These are phyloP conservation scores for Netelia melanura DNA, from an alignment of 2,888 invertebrate species.

Conservation along the genomic window DNA sequence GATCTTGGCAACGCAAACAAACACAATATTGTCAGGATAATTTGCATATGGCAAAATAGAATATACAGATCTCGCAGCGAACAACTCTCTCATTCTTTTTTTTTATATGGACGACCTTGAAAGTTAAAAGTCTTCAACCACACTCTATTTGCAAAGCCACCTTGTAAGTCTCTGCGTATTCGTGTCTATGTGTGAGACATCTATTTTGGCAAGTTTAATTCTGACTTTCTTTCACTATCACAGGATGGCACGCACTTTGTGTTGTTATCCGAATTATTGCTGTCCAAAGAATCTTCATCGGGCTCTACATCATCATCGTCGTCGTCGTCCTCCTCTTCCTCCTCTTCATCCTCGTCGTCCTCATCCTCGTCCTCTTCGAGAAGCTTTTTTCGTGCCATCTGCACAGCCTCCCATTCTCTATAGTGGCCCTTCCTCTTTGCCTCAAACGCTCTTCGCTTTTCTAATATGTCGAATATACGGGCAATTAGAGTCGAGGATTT, in stretches of 20 bases:
- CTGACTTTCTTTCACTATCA: slow-evolving; percentile 77
- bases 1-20: slow-evolving; percentile 28
- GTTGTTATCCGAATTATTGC: slow-evolving; percentile 73
- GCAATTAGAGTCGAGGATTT: slow-evolving; percentile 18
- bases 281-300: slow-evolving; percentile 69
- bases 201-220: slow-evolving; percentile 72
- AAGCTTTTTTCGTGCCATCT: slow-evolving; percentile 95
- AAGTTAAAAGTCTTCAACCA: slow-evolving; percentile 32
- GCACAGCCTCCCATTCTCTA: slow-evolving; percentile 98
- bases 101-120: slow-evolving; percentile 7
- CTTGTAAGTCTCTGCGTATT: slow-evolving; percentile 1
- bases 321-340: slow-evolving; percentile 56
- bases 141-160: slow-evolving; percentile 9
- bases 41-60: slow-evolving; percentile 45
- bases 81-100: slow-evolving; percentile 14
- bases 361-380: slow-evolving; percentile 96
- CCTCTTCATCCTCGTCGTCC: slow-evolving; percentile 86
- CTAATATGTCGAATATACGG: slow-evolving; percentile 82
- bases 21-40: slow-evolving; percentile 27
- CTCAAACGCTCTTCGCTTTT: slow-evolving; percentile 93
- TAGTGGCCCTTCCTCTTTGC: slow-evolving; percentile 98
- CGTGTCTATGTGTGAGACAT: slow-evolving; percentile 8
- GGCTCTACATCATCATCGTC: slow-evolving; percentile 65
- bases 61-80: slow-evolving; percentile 32
- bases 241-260: slow-evolving; percentile 83